Evolutionary conservation across 2,888 invertebrate genomes (phyloP).

Genomic region (Oxyteleia sp.): DNA sequence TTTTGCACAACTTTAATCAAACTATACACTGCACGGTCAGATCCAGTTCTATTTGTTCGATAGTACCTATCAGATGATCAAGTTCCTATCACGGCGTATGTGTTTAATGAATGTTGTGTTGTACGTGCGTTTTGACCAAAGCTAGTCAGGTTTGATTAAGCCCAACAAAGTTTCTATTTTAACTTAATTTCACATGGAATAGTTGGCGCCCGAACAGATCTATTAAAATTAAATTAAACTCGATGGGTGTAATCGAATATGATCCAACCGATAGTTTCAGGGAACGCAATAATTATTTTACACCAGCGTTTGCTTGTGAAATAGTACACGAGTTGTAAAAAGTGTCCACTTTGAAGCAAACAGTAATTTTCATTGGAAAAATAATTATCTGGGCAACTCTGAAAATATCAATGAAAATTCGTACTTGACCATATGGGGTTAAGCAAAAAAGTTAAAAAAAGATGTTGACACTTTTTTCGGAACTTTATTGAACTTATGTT

Average conservation of each 20-base stretch:
- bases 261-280: neutral
- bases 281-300: constrained; percentile 8
- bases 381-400: too few relatives aligned
- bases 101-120: constrained; percentile 48
- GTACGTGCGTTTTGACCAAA: constrained; percentile 34
- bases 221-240: constrained; percentile 60
- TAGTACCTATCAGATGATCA: constrained; percentile 43
- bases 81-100: constrained; percentile 25
- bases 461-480: too few relatives aligned
- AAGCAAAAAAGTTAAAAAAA: too few relatives aligned
- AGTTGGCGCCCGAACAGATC: constrained; percentile 1
- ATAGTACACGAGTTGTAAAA: too few relatives aligned
- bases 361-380: too few relatives aligned
- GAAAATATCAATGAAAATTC: too few relatives aligned
- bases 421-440: too few relatives aligned
- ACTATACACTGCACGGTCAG: constrained; percentile 7
- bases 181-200: constrained; percentile 36
- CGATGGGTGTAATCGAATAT: constrained; percentile 38
- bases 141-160: constrained; percentile 40
- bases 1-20: constrained; percentile 41
- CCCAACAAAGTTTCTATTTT: constrained; percentile 54
- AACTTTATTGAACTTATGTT: too few relatives aligned
- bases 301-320: too few relatives aligned
- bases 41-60: constrained; percentile 27
- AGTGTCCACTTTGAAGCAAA: too few relatives aligned